phyloP scores from a whole-genome alignment of 2,888 invertebrate genomes.

The Nebria salina region DNA sequence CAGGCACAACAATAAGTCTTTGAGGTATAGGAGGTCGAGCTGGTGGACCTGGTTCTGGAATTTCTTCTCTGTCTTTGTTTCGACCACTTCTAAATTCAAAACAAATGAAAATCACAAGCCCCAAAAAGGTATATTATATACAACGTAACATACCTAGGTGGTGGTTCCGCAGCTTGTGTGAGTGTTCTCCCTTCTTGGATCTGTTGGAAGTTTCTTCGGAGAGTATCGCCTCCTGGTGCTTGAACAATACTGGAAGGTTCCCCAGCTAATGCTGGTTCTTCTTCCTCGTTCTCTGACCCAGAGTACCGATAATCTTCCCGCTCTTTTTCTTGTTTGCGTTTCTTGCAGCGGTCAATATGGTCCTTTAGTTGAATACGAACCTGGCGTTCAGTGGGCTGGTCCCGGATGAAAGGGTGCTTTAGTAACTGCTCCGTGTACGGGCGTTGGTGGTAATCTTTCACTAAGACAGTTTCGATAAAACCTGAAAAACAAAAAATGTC shows the following conservation, averaged over 20 bases:
- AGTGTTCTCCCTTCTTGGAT: conserved; percentile 85
- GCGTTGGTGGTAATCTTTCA: conserved; percentile 98
- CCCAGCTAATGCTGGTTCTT: conserved; percentile 89
- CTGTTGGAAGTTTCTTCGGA: conserved; percentile 97
- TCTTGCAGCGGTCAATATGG: conserved; percentile 97
- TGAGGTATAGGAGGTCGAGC: conserved; percentile 90
- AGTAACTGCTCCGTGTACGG: conserved; percentile 98
- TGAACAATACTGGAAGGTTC: conserved; percentile 96
- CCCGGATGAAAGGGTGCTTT: conserved; percentile 97
- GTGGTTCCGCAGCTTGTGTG: conserved; percentile 69
- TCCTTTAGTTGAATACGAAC: conserved; percentile 98
- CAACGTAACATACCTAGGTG: conserved; percentile 59
- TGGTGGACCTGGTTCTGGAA: conserved; percentile 87
- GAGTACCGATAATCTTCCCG: conserved; percentile 86
- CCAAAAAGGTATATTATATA: neutral
- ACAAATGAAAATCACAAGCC: neutral
- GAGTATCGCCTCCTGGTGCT: conserved; percentile 89
- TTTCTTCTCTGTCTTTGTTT: conserved; percentile 68
- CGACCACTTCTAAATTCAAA: conserved; percentile 56
- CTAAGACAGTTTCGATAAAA: conserved; percentile 96
- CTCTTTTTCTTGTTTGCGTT: conserved; percentile 90
- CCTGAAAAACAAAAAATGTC: conserved; percentile 59
- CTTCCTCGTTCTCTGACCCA: conserved; percentile 97
- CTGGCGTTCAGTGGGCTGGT: conserved; percentile 98
- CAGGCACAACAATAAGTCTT: conserved; percentile 90